These are phyloP conservation scores for Pelosia muscerda DNA, from an alignment of 2,888 invertebrate species.

Conservation along the genomic window DNA sequence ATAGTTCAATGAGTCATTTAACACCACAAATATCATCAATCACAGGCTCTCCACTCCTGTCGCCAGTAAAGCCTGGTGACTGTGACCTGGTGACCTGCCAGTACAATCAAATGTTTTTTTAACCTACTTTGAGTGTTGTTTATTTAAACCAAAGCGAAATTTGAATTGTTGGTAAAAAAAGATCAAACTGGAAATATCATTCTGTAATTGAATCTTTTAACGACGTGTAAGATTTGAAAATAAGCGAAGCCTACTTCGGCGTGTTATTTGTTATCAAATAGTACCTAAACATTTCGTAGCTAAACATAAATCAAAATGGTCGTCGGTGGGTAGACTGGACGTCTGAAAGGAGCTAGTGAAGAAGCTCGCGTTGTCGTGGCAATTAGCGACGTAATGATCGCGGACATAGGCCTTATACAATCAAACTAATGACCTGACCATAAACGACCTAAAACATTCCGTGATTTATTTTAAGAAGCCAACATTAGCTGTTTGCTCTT, in stretches of 20 bases:
- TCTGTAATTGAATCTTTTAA: too few relatives aligned
- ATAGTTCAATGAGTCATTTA: conserved; percentile 5
- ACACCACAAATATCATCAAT: conserved; percentile 42
- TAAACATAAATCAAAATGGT: too few relatives aligned
- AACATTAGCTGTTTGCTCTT: not conserved
- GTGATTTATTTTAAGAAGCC: not conserved
- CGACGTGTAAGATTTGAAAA: too few relatives aligned
- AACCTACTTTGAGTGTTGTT: too few relatives aligned
- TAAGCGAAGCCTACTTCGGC: not conserved
- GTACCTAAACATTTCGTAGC: too few relatives aligned
- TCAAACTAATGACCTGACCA: conserved; percentile 1
- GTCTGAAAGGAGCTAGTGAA: conserved; percentile 30
- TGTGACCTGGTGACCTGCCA: too few relatives aligned
- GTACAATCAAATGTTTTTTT: too few relatives aligned
- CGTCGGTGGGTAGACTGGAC: conserved; percentile 7
- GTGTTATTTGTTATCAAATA: not conserved
- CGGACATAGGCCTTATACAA: not conserved
- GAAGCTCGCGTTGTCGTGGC: conserved; percentile 9
- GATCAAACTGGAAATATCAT: too few relatives aligned
- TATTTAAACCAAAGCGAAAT: too few relatives aligned
- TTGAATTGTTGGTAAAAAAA: too few relatives aligned
- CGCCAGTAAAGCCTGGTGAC: too few relatives aligned
- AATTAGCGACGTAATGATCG: conserved; percentile 3
- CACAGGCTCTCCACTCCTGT: conserved; percentile 22
- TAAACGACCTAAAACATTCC: conserved; percentile 1